Base-by-base conservation (phyloP, 2,797 vertebrate genomes). In the Acropternis orthonyx region DNA sequence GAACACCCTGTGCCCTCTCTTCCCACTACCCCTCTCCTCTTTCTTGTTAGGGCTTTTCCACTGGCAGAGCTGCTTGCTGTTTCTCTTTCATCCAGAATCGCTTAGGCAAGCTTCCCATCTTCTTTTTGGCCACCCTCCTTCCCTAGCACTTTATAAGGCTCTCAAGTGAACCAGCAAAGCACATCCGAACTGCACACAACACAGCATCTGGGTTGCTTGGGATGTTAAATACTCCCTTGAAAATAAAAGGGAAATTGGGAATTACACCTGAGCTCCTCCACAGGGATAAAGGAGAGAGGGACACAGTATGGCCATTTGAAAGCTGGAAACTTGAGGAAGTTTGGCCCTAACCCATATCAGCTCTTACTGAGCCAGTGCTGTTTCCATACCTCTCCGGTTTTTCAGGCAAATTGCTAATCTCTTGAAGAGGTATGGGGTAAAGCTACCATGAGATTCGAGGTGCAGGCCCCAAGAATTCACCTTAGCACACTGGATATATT, bases 381-480 rank as follows among this genome's bases (percentile, higher is more conserved):
- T 23, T 85, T 61, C 22, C 49, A 36, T 37, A 49, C 7, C 46
- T 27, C 34, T 34, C 54, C 39, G 12, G 5, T 27, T 84, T 69
- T 51, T 26, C 49, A 56, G 48, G 43, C 27, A 44, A 91, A 84
- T 44, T 7, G 4, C 39, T 48, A 3, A 26, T 39, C 77, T 71
- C 34, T n/a, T 52, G 2, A 1, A 28, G 39, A 59, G 18, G 14
- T 32, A 12, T 28, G 41, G 18, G 9, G 14, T 0, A 1, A 75
- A 48, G 28, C 22, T 0, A 0, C 36, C 21, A 0, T 7, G 43
- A 72, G n/a, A 30, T 69, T 12, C 1, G 4, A 66, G 55, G 39
- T 2, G 3, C 30, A 69, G 36, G 16, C 65, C 72, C 65, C 1
- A 2, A 32, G 10, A 55, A 32, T 44, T 55, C 48, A 54, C 52